Evolutionary conservation across 2,797 vertebrate species (phyloP), one percentile per base, ranked within the genome.

Genomic region (Poecilia wingei): DNA sequence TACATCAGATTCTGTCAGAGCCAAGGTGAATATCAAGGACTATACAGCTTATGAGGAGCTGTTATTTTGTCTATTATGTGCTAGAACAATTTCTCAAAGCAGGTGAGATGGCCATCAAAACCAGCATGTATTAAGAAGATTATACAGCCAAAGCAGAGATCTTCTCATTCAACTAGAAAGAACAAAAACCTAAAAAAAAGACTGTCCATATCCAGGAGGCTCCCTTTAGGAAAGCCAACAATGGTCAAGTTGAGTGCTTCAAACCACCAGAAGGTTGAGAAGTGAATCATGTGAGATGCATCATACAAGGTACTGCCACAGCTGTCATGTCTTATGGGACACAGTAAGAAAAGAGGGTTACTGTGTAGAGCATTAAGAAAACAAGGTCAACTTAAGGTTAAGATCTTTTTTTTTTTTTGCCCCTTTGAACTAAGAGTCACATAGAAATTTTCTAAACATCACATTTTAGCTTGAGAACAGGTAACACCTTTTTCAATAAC

Each of bases 141-240:
- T 31, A 45, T 16, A 77, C 14, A 2, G 61, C 39, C 39, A 71
- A 85, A 61, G 75, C 66, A 76, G 72, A 66, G 49, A 69, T 78
- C 64, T 75, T 53, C 33, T 88, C 87, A 83, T 85, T 89, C 84
- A 87, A 76, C 72, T 77, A 31, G 22, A 82, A 70, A 69, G 20
- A 25, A 68, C 4, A 68, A 68, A 70, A 45, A 1, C 22, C 66
- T 16, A 53, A 68, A 53, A 68, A 41, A 80, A 75, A 88, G 66
- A 84, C 81, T 71, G 59, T 75, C 80, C 75, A 75, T 71, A 76
- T 82, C 77, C 75, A 82, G 39, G 64, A 51, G 76, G 64, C 84
- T 79, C 85, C 91, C 91, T 92, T 91, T 94, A 91, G 90, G 85
- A 81, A 87, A 75, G 82, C 66, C 87, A 90, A 93, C 93, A 93